Evolutionary conservation across 2,888 invertebrate genomes (phyloP), one percentile per base, ranked within the genome.

Genomic region (Watsonalla cultraria): DNA sequence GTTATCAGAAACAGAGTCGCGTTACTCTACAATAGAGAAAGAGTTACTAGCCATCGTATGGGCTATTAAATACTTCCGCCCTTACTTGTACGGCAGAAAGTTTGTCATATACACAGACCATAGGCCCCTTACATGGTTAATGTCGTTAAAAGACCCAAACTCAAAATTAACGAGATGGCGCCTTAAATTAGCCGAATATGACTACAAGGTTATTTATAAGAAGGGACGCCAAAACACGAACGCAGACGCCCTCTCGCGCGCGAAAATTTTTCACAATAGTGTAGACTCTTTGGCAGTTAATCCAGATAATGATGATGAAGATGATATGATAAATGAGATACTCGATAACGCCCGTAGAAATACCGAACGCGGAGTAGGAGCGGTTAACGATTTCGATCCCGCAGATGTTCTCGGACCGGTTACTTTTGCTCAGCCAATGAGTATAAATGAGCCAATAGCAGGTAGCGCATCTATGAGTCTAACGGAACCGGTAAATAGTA

Each of bases 91-190:
- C 42, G 74, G 74, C 14, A 59, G 56, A 37, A 64, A 68, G 55
- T 81, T 81, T 51, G 63, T 34, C 7, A 72, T 80, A 11, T 56
- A 68, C 6, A 79, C 72, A 0, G 80, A 82, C 56, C 78, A 81
- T 57, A 65, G 62, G 54, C 73, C 76, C 8, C 51, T 79, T 6
- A 56, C 54, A 5, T 53, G 57, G 53, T 34, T 57, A 47, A 54
- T 56, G 14, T 53, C 52, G 5, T 39, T 51, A 6, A 54, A 54
- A 51, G 57, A 57, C 13, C 51, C 54, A 2, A 51, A 46, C 7
- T 50, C 50, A 14, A 35, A 52, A 53, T n/a, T 57, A 13, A 52
- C 52, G 5, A 24, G 57, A n/a, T 58, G 57, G 54, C 37, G 56
- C 4, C 14, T 60, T 35, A 51, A 52, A 45, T 45, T 58, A 9